Evolutionary conservation across 2,797 vertebrate species (phyloP).

Genomic region (Mus spretus): DNA sequence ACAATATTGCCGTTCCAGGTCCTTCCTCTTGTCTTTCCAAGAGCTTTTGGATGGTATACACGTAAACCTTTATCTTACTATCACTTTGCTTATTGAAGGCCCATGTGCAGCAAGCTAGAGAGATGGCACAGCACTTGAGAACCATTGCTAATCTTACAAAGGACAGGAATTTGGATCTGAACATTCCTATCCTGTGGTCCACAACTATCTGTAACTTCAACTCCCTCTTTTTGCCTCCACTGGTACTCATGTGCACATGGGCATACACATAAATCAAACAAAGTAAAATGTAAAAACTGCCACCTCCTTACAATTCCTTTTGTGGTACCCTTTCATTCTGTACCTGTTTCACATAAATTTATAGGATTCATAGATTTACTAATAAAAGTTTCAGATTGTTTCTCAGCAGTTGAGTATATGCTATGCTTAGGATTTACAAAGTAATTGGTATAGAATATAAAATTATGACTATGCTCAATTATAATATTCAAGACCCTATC

Average conservation of each 20-base stretch:
- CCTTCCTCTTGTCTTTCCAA: not conserved
- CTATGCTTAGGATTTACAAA: not conserved
- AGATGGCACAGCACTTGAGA: too few relatives aligned
- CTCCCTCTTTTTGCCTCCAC: not conserved
- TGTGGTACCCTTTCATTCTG: not conserved
- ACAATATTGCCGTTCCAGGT: conserved; percentile 8
- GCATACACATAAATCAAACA: not conserved
- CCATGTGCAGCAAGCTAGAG: too few relatives aligned
- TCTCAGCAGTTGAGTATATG: not conserved
- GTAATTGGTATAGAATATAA: not conserved
- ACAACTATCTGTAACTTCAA: not conserved
- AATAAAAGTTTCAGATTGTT: not conserved
- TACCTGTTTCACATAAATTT: not conserved
- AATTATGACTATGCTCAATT: not conserved
- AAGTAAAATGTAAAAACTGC: not conserved
- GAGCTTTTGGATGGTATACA: not conserved
- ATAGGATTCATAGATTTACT: not conserved
- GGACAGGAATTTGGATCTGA: not conserved
- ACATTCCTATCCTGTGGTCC: too few relatives aligned
- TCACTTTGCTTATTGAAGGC: not conserved
- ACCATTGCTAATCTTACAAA: not conserved
- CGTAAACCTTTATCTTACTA: not conserved
- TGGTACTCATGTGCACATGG: not conserved
- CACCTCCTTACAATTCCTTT: not conserved
- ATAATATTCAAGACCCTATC: not conserved